Evolutionary conservation across 2,888 invertebrate genomes (phyloP), one percentile per base, ranked within the genome.

Genomic region (Drosophila vallismaia): DNA sequence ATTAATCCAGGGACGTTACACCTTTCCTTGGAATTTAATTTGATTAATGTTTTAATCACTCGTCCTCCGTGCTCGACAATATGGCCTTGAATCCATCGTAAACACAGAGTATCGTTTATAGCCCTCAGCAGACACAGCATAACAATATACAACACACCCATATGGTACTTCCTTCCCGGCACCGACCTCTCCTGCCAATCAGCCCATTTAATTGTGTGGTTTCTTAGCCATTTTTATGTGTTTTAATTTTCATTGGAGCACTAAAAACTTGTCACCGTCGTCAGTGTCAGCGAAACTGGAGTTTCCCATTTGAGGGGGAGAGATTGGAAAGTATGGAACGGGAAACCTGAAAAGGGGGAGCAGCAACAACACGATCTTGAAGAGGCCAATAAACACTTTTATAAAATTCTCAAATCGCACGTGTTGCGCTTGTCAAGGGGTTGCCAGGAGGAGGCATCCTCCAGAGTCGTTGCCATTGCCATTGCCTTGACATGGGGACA

Each of bases 351-450:
- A 19, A 51, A 54, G 60, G 42, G 59, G 60, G 46, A 50, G 38
- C 28, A 5, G 44, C 44, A 5, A 55, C 50, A 54, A 50, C 66
- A 68, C 48, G 77, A 54, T 55, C 62, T 64, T 64, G 48, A 70
- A 56, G 55, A 71, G 74, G 85, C 82, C 66, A 79, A 86, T 84
- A 82, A 82, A 84, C 82, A 82, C 84, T 82, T 70, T 84, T 84
- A 84, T 86, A 84, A 84, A 84, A 84, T 84, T 84, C 78, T 78
- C 69, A 71, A 78, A 84, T 71, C 81, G 84, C 82, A 86, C 79
- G 87, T 82, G 76, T 82, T 76, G 79, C 76, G 62, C 78, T 80
- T 80, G 82, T 86, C 82, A 82, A 76, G 79, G 76, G 87, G 78
- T 69, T 79, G 73, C 45, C 52, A 19, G 19, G 19, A 19, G 19